Evolutionary conservation across 2,888 invertebrate genomes (phyloP).

Genomic region (Notodonta dromedarius): DNA sequence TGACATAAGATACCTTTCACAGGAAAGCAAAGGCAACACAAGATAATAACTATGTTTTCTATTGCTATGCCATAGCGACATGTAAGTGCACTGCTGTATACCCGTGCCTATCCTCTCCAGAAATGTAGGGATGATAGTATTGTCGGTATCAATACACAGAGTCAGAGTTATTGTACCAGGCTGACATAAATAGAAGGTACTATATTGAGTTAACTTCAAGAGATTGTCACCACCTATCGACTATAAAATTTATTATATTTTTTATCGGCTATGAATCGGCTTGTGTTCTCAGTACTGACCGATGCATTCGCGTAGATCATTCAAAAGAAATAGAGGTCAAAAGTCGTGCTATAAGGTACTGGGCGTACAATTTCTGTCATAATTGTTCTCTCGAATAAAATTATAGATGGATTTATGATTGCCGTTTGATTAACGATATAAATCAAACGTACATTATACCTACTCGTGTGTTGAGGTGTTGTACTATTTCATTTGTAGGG

Average conservation of each 20-base stretch:
- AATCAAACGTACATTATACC: conserved; percentile 46
- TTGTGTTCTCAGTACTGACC: neutral
- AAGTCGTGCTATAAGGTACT: conserved; percentile 38
- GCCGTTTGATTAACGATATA: conserved; percentile 65
- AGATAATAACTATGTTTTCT: neutral
- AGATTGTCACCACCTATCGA: conserved; percentile 19
- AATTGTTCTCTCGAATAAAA: conserved; percentile 62
- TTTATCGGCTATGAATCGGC: conserved; percentile 24
- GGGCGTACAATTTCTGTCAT: conserved; percentile 49
- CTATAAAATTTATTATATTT: conserved; percentile 10
- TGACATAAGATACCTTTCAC: conserved; percentile 10
- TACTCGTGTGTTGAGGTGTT: conserved; percentile 25
- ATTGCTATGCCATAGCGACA: neutral
- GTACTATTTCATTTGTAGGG: conserved; percentile 9
- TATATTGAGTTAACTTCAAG: neutral
- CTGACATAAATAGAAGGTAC: neutral
- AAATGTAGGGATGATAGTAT: too few species aligned
- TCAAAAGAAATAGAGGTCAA: conserved; percentile 39
- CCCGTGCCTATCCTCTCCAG: too few species aligned
- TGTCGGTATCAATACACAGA: neutral
- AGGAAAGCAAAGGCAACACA: neutral
- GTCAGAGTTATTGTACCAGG: neutral
- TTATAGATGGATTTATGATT: conserved; percentile 65
- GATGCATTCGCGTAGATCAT: conserved; percentile 10
- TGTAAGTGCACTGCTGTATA: too few species aligned